phyloP scores from a whole-genome alignment of 2,797 vertebrate genomes.

The Botia kubotai region DNA sequence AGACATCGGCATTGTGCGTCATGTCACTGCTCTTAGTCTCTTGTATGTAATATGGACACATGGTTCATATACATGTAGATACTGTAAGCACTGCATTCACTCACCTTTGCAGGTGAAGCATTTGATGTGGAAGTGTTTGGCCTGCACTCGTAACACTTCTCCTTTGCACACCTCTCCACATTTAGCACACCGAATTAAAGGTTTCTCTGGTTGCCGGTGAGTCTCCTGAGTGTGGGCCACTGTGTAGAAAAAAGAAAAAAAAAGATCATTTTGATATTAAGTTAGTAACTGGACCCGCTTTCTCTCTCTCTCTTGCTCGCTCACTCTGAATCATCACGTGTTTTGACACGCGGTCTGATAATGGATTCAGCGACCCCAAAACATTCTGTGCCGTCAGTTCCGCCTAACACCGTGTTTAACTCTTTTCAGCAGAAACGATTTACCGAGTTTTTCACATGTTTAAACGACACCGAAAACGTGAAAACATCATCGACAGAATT shows the following conservation, averaged over 20 bases:
- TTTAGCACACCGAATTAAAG: constrained; percentile 87
- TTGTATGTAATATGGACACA: too few species aligned
- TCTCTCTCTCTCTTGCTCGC: background rate
- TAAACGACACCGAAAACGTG: background rate
- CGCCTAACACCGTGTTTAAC: too few species aligned
- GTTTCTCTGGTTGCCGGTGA: constrained; percentile 75
- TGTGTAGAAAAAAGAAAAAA: constrained; percentile 61
- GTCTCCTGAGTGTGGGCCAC: constrained; percentile 85
- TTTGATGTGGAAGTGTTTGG: constrained; percentile 93
- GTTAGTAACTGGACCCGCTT: background rate
- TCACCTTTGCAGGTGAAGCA: constrained; percentile 98
- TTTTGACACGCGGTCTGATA: background rate
- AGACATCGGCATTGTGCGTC: too few species aligned
- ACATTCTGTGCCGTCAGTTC: too few species aligned
- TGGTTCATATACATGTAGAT: too few species aligned
- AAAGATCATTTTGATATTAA: too few species aligned
- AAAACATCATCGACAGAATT: background rate
- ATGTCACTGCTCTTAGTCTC: too few species aligned
- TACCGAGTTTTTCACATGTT: too few species aligned
- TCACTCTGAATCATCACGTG: too few species aligned
- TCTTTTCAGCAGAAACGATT: too few species aligned
- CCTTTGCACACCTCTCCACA: constrained; percentile 92
- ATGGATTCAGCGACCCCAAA: too few species aligned
- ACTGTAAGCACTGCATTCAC: constrained; percentile 28
- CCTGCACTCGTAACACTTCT: constrained; percentile 94